Evolutionary conservation across 2,888 invertebrate species (phyloP), one percentile per base, ranked within the genome.

Genomic region (Dicycla oo): DNA sequence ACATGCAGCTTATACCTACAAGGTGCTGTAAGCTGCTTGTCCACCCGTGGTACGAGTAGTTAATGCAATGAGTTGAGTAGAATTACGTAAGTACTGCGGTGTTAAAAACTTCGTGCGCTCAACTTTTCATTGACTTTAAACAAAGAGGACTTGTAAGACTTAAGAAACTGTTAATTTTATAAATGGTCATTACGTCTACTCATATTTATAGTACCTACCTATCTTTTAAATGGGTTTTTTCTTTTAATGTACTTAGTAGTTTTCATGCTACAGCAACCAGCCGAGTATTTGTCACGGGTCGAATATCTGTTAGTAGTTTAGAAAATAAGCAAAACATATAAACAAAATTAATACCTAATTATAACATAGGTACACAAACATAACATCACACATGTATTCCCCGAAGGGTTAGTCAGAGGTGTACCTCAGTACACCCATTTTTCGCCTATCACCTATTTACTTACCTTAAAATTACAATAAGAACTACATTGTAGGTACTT

Each of bases 21-120:
- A 56, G 49, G 43, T 51, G 56, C 34, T 69, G n/a, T 69, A 73
- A 73, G 43, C 45, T 51, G 77, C 57, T 77, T 45, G 57, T 51
- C 69, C 45, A 58, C 51, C 49, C 38, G 15, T 58, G 51, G 38
- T n/a, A n/a, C n/a, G n/a, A n/a, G n/a, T 30, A 69, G 57, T 51
- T 73, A 58, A 77, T 51, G 57, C 43, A 58, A 73, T 69, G 49
- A 69, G 38, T 77, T 51, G n/a, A 45, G 57, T 73, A 69, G 49
- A 69, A 38, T 51, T 11, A 51, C 45, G 57, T 38, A 51, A 51
- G 57, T 38, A 76, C 57, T 38, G 45, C 57, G 49, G 45, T 38
- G 45, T 69, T 58, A 51, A 45, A 30, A 73, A 73, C 70, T 69
- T 73, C 0, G 10, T 51, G 10, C 23, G 30, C 51, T 51, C 34